Conservation (phyloP, 2,888 invertebrate genomes). For the Philonicus albiceps region DNA sequence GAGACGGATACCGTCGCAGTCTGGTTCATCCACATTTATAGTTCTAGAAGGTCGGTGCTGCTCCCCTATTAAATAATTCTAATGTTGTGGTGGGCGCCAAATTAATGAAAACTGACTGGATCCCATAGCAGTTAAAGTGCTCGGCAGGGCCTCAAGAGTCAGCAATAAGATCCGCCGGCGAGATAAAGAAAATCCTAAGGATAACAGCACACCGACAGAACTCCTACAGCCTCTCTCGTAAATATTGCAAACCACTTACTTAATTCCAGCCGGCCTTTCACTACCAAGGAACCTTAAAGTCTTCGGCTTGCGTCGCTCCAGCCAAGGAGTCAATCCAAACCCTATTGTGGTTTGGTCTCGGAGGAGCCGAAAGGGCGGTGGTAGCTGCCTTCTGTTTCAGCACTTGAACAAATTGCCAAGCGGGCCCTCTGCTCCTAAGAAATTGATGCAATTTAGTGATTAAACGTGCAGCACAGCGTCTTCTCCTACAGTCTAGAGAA, state of each 20-base stretch:
- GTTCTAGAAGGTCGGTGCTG: not conserved
- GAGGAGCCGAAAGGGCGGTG: not conserved
- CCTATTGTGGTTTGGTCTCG: not conserved
- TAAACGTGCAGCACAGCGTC: not conserved
- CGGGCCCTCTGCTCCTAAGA: not conserved
- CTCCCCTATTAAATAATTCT: not conserved
- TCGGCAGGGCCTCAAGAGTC: not conserved
- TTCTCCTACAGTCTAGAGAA: not conserved
- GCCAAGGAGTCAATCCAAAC: not conserved
- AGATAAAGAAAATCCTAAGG: not conserved
- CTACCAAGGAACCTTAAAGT: not conserved
- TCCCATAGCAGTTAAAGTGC: not conserved
- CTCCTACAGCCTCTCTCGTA: not conserved
- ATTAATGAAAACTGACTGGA: conserved; percentile 8
- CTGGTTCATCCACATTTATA: not conserved
- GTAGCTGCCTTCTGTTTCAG: not conserved
- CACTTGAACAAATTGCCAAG: conserved; percentile 7
- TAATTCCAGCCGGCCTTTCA: not conserved
- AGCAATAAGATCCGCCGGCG: not conserved
- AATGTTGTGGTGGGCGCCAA: not conserved
- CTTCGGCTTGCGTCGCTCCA: not conserved
- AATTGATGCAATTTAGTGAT: conserved; percentile 31
- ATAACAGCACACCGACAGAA: not conserved
- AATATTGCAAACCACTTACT: conserved; percentile 30
- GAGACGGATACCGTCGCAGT: not conserved